phyloP scores from a whole-genome alignment of 2,888 invertebrate genomes.

The Hipparchia sbordonii region DNA sequence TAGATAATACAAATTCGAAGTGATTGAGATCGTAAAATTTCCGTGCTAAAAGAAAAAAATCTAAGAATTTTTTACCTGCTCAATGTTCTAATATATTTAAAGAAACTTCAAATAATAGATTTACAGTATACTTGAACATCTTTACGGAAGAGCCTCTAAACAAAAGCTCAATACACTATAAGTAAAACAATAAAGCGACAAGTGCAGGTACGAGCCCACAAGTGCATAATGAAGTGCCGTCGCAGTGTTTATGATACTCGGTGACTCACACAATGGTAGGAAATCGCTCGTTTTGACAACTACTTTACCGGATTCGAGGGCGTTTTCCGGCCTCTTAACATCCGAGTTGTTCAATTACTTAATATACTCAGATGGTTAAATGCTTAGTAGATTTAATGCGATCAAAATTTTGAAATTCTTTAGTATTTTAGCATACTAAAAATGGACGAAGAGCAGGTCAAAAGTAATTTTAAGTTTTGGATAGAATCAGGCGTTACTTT shows the following conservation, averaged over 20 bases:
- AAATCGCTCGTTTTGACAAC: slow-evolving; percentile 37
- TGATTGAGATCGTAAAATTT: neutral
- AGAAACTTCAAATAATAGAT: neutral
- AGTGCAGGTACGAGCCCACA: slow-evolving; percentile 35
- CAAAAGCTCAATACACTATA: slow-evolving; percentile 21
- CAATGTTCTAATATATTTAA: neutral
- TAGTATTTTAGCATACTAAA: no score
- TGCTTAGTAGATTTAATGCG: neutral
- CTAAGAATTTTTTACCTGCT: neutral
- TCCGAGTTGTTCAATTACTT: slow-evolving; percentile 4
- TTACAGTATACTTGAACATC: neutral
- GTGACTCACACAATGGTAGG: slow-evolving; percentile 35
- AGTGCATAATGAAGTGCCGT: slow-evolving; percentile 31
- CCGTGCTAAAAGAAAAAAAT: neutral
- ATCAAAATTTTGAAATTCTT: neutral
- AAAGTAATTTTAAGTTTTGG: no score
- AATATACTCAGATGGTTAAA: neutral
- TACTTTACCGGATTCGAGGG: slow-evolving; percentile 32
- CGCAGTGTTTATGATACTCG: slow-evolving; percentile 30
- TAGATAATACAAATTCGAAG: no score
- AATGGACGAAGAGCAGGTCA: no score
- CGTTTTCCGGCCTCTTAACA: slow-evolving; percentile 31
- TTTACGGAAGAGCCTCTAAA: slow-evolving; percentile 6
- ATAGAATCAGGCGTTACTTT: no score
- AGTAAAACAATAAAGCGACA: slow-evolving; percentile 30